A percentile compares a stretch with the other conserved stretches of the same genome.
Conservation (phyloP, 2,797 vertebrate genomes). For the Macropodus opercularis region DNA sequence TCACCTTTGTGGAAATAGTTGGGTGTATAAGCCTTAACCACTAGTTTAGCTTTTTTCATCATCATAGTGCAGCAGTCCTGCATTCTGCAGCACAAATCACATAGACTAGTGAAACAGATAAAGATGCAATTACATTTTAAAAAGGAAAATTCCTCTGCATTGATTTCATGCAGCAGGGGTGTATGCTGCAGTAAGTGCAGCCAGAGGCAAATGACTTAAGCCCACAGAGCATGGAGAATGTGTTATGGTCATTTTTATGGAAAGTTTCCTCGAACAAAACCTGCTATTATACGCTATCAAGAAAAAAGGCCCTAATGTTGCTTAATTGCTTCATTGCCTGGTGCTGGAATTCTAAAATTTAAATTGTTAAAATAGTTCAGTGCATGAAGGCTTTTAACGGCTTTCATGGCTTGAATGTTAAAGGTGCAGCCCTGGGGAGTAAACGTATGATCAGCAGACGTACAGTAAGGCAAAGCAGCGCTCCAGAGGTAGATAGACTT, state of each 20-base stretch:
- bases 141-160: neutral
- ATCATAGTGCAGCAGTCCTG: neutral
- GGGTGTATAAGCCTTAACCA: fast-evolving
- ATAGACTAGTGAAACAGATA: conserved; percentile 7
- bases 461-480: neutral
- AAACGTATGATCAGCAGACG: conserved; percentile 9
- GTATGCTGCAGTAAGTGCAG: neutral
- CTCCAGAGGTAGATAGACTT: conserved; percentile 34
- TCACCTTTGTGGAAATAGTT: too few relatives aligned
- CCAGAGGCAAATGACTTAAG: conserved; percentile 15
- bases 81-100: conserved; percentile 9
- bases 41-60: neutral
- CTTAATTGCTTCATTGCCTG: too few relatives aligned
- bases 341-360: too few relatives aligned
- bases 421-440: neutral
- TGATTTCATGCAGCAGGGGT: conserved; percentile 9
- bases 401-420: neutral
- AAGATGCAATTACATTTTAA: conserved; percentile 10
- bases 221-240: neutral
- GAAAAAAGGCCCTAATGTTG: neutral
- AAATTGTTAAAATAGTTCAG: neutral
- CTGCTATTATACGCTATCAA: neutral
- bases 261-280: conserved; percentile 3
- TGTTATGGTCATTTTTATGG: conserved; percentile 13
- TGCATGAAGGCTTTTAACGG: neutral